A percentile compares a stretch with the other conserved stretches of the same genome.
Conservation (phyloP, 2,797 vertebrate genomes). For the Argya squamiceps region DNA sequence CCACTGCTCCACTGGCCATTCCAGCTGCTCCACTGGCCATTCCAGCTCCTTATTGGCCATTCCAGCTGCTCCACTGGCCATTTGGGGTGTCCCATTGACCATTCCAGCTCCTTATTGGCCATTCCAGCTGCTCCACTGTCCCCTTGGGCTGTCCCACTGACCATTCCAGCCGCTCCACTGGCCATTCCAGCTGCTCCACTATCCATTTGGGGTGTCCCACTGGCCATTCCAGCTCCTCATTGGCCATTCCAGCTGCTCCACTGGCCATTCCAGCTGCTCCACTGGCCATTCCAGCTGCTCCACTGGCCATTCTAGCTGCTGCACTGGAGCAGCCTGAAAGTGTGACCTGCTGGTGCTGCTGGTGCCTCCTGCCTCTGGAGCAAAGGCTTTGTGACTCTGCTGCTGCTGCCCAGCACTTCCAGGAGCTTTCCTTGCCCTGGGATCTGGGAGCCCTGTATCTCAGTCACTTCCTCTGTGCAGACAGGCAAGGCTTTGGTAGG, state of each 20-base stretch:
- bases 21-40: neutral
- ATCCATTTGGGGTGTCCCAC: fast-evolving
- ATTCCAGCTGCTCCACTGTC: neutral
- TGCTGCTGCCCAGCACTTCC: neutral
- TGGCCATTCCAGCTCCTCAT: neutral
- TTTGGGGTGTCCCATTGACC: too few species aligned
- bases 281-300: neutral
- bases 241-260: neutral
- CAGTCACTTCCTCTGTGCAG: neutral
- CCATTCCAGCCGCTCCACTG: neutral
- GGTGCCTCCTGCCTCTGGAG: neutral
- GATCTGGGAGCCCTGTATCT: neutral
- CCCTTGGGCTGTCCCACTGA: neutral
- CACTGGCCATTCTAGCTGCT: neutral
- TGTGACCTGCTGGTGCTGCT: fast-evolving
- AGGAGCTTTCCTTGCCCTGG: neutral
- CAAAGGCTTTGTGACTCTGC: neutral
- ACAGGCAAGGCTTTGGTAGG: neutral
- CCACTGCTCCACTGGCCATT: neutral
- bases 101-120: neutral
- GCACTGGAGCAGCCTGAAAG: neutral
- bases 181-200: neutral
- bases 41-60: neutral
- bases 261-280: neutral
- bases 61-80: neutral